Percentiles rank a stretch among this genome's conserved stretches.
These are phyloP conservation scores for Electrophaes corylata DNA, from an alignment of 2,888 invertebrate species.

Conservation along the genomic window DNA sequence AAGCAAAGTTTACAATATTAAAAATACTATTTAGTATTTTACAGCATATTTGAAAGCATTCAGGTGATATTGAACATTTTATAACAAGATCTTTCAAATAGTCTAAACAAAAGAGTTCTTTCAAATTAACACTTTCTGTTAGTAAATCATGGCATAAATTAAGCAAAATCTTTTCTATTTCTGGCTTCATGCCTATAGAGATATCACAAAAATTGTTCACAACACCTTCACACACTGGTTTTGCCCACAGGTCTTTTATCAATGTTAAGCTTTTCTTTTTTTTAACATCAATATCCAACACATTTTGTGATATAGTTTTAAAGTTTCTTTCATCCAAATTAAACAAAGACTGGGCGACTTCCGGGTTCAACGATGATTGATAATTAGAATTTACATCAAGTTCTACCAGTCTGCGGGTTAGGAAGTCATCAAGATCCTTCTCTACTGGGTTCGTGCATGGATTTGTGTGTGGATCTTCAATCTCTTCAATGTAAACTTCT, in stretches of 20 bases:
- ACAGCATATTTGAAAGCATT: conserved; percentile 68
- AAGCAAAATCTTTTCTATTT: conserved; percentile 62
- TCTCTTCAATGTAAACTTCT: conserved; percentile 52
- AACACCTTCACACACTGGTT: conserved; percentile 31
- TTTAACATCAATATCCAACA: conserved; percentile 55
- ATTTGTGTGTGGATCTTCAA: conserved; percentile 31
- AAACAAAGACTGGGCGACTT: conserved; percentile 65
- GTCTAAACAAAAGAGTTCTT: conserved; percentile 44
- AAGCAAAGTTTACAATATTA: conserved; percentile 58
- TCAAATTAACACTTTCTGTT: conserved; percentile 41
- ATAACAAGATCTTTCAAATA: conserved; percentile 48
- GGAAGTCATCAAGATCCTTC: conserved; percentile 61
- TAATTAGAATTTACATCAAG: conserved; percentile 50
- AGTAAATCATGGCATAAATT: conserved; percentile 48
- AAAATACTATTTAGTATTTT: conserved; percentile 64
- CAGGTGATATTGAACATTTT: conserved; percentile 56
- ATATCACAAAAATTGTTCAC: conserved; percentile 45
- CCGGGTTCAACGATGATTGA: conserved; percentile 54
- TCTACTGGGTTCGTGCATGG: conserved; percentile 37
- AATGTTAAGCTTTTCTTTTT: conserved; percentile 46
- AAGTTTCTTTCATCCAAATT: conserved; percentile 60
- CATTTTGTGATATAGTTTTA: conserved; percentile 51
- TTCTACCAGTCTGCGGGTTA: conserved; percentile 58
- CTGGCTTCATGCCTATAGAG: conserved; percentile 62
- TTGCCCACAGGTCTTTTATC: conserved; percentile 59